phyloP scores from a whole-genome alignment of 2,113 vertebrate species.

The Cnemophilus loriae region DNA sequence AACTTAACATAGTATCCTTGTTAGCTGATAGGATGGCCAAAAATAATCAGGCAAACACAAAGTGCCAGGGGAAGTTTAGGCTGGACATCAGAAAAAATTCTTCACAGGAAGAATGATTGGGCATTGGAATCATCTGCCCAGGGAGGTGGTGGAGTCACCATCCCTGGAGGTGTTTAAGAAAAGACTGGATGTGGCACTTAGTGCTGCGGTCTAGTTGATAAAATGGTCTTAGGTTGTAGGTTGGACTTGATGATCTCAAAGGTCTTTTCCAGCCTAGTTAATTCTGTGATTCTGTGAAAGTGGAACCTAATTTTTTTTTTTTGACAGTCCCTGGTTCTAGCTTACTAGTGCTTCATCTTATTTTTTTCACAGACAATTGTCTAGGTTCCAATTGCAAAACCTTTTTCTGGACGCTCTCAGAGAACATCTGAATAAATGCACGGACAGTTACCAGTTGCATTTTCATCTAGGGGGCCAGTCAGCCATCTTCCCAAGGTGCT shows the following conservation, averaged over 20 bases:
- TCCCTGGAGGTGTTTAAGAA: background rate
- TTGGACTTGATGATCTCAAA: background rate
- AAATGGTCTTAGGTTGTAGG: background rate
- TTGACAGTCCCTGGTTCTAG: background rate
- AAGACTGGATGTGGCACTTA: background rate
- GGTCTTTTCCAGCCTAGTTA: background rate
- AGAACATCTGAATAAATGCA: background rate
- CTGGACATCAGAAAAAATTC: background rate
- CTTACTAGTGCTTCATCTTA: background rate
- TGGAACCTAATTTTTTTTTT: background rate
- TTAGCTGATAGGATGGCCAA: background rate
- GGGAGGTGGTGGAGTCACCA: background rate
- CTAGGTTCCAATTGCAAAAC: background rate
- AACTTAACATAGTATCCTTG: accelerated
- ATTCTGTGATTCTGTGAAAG: background rate
- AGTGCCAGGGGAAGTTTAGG: background rate
- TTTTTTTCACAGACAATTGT: background rate
- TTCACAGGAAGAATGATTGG: background rate
- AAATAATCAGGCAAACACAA: background rate
- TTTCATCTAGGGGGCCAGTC: background rate
- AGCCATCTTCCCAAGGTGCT: background rate
- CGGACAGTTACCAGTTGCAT: background rate
- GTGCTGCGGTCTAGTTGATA: background rate
- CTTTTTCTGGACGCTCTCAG: background rate
- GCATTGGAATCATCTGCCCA: background rate